Conservation (phyloP, 2,888 invertebrate species). For the Rhodophaea formosa region DNA sequence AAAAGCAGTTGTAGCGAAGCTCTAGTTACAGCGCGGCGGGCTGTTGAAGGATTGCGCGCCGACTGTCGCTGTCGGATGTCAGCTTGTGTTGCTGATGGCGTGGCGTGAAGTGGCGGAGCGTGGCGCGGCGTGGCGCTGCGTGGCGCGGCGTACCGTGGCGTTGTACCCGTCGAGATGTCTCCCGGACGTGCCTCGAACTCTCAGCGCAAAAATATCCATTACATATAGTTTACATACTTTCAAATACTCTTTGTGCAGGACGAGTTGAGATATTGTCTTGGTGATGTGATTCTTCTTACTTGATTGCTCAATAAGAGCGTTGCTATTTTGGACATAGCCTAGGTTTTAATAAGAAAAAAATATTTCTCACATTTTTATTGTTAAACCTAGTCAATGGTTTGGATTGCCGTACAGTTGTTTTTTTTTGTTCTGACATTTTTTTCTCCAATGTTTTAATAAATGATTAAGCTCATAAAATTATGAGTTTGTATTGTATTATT, state of each 20-base stretch:
- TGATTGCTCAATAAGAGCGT: background rate
- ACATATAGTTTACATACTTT: background rate
- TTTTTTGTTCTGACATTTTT: too few relatives aligned
- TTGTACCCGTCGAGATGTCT: background rate
- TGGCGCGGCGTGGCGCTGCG: background rate
- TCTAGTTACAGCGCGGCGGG: slow-evolving; percentile 37
- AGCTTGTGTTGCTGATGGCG: slow-evolving; percentile 19
- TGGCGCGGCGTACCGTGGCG: background rate
- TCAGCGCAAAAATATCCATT: background rate
- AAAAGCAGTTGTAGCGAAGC: slow-evolving; percentile 25
- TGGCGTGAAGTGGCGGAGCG: background rate
- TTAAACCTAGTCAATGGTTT: too few relatives aligned
- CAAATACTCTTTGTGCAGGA: background rate
- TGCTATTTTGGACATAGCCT: background rate
- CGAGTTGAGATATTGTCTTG: background rate
- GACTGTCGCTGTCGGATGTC: slow-evolving; percentile 1
- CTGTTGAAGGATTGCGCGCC: slow-evolving; percentile 51
- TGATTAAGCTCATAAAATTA: too few relatives aligned
- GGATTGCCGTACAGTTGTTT: too few relatives aligned
- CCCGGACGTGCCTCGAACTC: slow-evolving; percentile 31
- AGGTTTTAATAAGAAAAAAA: too few relatives aligned
- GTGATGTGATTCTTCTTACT: background rate
- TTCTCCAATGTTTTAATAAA: too few relatives aligned
- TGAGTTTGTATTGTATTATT: too few relatives aligned
- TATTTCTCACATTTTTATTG: too few relatives aligned